Base-by-base conservation (phyloP, 2,113 vertebrate species). In the Phainopepla nitens region DNA sequence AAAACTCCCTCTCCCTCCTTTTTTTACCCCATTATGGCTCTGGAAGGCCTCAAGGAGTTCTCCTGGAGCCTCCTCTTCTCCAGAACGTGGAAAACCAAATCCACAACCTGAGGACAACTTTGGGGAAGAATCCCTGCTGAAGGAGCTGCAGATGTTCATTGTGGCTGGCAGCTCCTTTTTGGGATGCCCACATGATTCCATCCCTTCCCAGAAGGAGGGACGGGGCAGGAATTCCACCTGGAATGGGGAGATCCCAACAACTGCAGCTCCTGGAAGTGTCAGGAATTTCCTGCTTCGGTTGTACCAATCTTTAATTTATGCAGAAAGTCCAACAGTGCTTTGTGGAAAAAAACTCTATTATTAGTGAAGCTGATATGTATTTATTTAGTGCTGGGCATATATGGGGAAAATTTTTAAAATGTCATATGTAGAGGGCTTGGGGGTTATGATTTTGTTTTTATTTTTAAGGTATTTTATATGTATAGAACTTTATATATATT, bases 221-320 rank as follows among this genome's bases (percentile, higher is more conserved):
- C 0, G 3, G 29, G 66, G 41, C 22, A 13, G 51, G 28, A 7
- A 2, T 19, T 68, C 58, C 0, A 1, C 23, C 35, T 25, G 29
- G 25, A 68, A 6, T 1, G 3, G 22, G 28, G 56, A 76, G 13
- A 69, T n/a, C 57, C 5, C 4, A 36, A 28, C 31, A 65, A 2
- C 25, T 45, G 54, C 71, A 64, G 53, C 35, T 44, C 25, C 49
- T 64, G 82, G 64, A 64, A 50, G 2, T 31, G 23, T 19, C 53
- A 33, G 36, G 70, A 8, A 44, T 78, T 57, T 72, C 47, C 68
- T 73, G 36, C n/a, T 71, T 24, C 8, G 5, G 16, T 15, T 60
- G 53, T 0, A 0, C 10, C 15, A 42, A 33, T 53, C 54, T 50
- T 71, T 35, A 11, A 66, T 70, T 62, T 35, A 33, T 58, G 62